A percentile compares a stretch with the other conserved stretches of the same genome.
Evolutionary conservation across 2,888 invertebrate species (phyloP).

Genomic region (Polydrusus tereticollis): DNA sequence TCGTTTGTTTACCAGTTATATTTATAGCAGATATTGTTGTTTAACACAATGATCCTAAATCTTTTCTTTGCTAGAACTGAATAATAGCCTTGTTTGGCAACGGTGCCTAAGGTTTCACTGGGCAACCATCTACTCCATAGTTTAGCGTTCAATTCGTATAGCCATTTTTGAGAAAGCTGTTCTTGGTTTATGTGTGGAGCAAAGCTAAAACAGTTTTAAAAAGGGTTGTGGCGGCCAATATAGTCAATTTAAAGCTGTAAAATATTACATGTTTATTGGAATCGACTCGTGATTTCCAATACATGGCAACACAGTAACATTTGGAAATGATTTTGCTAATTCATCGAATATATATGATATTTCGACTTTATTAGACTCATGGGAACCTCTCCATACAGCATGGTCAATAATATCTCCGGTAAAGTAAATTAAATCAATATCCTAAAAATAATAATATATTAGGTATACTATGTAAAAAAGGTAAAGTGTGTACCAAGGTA

Average conservation of each 20-base stretch:
- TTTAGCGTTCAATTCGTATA: conserved; percentile 78
- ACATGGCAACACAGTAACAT: conserved; percentile 70
- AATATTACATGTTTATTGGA: conserved; percentile 69
- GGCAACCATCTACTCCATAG: conserved; percentile 79
- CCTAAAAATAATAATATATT: conserved; percentile 44
- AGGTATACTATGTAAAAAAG: not conserved
- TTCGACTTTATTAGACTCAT: conserved; percentile 72
- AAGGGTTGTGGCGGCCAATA: not conserved
- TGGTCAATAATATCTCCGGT: conserved; percentile 90
- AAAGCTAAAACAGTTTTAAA: conserved; percentile 49
- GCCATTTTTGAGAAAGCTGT: conserved; percentile 74
- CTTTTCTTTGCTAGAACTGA: conserved; percentile 75
- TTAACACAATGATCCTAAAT: conserved; percentile 81
- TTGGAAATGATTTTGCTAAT: conserved; percentile 66
- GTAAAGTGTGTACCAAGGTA: not conserved
- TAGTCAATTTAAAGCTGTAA: too few species aligned
- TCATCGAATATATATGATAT: conserved; percentile 68
- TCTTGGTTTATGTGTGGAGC: conserved; percentile 50
- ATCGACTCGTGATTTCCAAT: conserved; percentile 77
- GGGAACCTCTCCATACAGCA: conserved; percentile 85
- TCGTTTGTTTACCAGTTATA: conserved; percentile 74
- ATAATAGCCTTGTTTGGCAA: conserved; percentile 82
- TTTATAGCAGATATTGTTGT: conserved; percentile 83
- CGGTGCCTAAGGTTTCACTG: conserved; percentile 71
- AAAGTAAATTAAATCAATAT: conserved; percentile 76